A percentile compares a stretch with the other conserved stretches of the same genome.
phyloP scores from a whole-genome alignment of 2,797 vertebrate genomes.

The Xerus rutilus region DNA sequence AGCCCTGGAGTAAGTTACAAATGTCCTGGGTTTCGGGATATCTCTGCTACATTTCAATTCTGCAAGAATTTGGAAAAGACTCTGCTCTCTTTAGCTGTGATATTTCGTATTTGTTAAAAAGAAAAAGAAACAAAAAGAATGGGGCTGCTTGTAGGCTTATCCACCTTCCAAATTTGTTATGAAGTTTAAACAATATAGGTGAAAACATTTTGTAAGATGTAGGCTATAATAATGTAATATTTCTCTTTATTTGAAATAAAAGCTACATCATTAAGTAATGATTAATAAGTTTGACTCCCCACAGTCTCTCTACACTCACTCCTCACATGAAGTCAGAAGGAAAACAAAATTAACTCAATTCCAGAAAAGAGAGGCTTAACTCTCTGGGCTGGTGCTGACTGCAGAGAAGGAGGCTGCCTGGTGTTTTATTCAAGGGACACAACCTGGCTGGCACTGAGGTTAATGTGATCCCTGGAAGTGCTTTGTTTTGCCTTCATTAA shows the following conservation, averaged over 20 bases:
- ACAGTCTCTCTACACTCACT: not conserved
- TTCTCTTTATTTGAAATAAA: constrained; percentile 33
- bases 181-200: not conserved
- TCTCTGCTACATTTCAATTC: not conserved
- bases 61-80: not conserved
- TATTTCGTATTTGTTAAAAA: not conserved
- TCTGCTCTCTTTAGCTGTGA: not conserved
- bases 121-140: not conserved
- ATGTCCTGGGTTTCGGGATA: not conserved
- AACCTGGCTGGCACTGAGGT: not conserved
- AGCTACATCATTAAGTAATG: not conserved
- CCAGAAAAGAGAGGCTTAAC: not conserved
- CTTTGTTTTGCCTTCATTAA: constrained; percentile 12
- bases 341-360: constrained; percentile 28
- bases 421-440: not conserved
- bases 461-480: not conserved
- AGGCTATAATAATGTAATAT: not conserved
- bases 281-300: not conserved
- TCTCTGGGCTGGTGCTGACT: not conserved
- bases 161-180: not conserved
- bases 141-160: not conserved
- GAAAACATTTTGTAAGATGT: constrained; percentile 17
- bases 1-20: not conserved
- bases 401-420: not conserved
- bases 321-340: not conserved